phyloP scores from a whole-genome alignment of 2,113 vertebrate genomes.

The Mormoops blainvillei region DNA sequence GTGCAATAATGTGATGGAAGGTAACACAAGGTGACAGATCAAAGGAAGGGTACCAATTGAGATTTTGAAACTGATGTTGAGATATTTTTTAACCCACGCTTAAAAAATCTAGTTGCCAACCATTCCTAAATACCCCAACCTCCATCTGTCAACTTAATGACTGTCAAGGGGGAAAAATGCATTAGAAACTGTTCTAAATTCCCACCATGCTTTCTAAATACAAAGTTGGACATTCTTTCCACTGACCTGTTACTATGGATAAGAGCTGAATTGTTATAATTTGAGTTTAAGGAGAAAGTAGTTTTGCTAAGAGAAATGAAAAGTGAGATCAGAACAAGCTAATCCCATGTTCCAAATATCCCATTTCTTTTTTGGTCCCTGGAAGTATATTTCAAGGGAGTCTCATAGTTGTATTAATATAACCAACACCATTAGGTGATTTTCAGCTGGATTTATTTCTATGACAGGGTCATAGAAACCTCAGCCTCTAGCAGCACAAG shows the following conservation, averaged over 20 bases:
- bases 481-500: conserved; percentile 30
- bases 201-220: background rate
- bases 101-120: conserved; percentile 21
- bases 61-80: conserved; percentile 10
- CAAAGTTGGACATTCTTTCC: background rate
- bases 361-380: conserved; percentile 36
- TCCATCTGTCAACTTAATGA: conserved; percentile 49
- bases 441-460: conserved; percentile 38
- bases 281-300: background rate
- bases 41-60: conserved; percentile 11
- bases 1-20: background rate
- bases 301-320: conserved; percentile 45
- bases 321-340: conserved; percentile 11
- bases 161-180: background rate
- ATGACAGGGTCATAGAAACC: conserved; percentile 2
- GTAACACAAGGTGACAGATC: conserved; percentile 51
- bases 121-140: background rate
- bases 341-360: background rate
- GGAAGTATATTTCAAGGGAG: conserved; percentile 30
- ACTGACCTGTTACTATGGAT: background rate
- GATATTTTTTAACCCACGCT: background rate
- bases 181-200: conserved; percentile 23
- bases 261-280: background rate
- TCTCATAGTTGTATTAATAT: background rate
- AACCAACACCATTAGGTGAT: background rate